Conservation (phyloP, 2,797 vertebrate genomes). For the Eleutherodactylus coqui region DNA sequence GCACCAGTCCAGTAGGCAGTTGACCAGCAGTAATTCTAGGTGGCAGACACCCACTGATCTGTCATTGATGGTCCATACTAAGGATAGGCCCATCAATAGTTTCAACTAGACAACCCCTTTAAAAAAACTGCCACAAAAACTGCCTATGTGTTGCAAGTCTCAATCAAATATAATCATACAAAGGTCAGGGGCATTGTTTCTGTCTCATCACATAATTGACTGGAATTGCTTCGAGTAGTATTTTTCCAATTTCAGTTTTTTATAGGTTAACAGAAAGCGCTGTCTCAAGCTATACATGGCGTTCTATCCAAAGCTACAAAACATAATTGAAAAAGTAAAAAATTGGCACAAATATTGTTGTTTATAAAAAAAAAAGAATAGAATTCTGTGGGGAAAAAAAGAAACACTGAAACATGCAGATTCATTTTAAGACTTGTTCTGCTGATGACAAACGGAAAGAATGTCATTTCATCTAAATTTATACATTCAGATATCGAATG, state of each 20-base stretch:
- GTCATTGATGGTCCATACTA: too few species aligned
- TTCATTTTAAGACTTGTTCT: slow-evolving; percentile 66
- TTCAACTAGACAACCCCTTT: too few species aligned
- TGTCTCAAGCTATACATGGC: background rate
- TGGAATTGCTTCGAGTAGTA: too few species aligned
- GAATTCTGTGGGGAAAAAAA: background rate
- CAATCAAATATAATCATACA: background rate
- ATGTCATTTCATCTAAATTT: slow-evolving; percentile 70
- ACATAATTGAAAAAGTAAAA: background rate
- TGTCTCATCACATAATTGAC: background rate
- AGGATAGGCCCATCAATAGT: too few species aligned
- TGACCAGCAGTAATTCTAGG: too few species aligned
- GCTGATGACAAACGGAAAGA: slow-evolving; percentile 71
- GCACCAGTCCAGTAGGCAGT: too few species aligned
- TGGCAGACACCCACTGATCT: too few species aligned
- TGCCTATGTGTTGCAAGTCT: too few species aligned
- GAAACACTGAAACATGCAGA: background rate
- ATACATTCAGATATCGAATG: slow-evolving; percentile 71
- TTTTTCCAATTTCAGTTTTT: background rate
- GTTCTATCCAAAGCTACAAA: background rate
- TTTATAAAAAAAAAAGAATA: slow-evolving; percentile 11
- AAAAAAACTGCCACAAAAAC: too few species aligned
- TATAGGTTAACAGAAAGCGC: background rate
- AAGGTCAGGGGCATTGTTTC: background rate
- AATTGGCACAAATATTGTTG: background rate